Base-by-base conservation (phyloP, 92 coral and sea anemone species). In the Parazoanthus atlanticus region DNA sequence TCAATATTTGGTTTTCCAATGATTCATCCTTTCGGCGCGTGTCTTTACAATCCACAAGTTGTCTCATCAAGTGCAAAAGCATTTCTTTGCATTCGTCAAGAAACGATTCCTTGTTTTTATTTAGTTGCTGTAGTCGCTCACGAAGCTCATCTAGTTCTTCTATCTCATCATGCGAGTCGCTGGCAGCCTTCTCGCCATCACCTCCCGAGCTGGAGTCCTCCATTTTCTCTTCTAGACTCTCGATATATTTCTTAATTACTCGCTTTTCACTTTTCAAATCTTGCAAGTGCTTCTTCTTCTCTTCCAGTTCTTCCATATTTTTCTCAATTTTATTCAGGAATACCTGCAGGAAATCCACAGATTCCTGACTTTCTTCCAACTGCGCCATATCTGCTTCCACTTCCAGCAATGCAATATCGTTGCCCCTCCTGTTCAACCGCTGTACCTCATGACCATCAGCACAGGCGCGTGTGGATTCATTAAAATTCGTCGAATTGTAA, bases 201-300 rank as follows among this genome's bases (percentile, higher is more conserved):
- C 10, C 66, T 41, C 25, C 78, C 16, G 76, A 64, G 36, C 58
- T 38, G 36, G 76, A 69, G 34, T 84, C 74, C 65, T 84, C 87
- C 87, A 84, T 84, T 29, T 69, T 84, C 28, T 84, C 87, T 70
- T 84, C 87, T 40, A 84, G 78, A 12, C 26, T 71, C 36, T 70
- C 79, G 41, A 84, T 84, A 9, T 84, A 84, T 10, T 84, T 84
- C 64, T 84, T 84, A 72, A 84, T 84, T 19, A 84, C 87, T 12
- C 87, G 87, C 34, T 84, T 84, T 46, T 84, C 87, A 43, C 54
- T 84, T 47, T 84, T 84, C 78, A 84, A 46, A 79, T 84, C 87
- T 84, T 69, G 87, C 61, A 84, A 70, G 31, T 84, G 64, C 31
- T 84, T 84, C 41, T 84, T 67, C 74, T 84, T 70, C 29, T 84